Evolutionary conservation across 2,797 vertebrate species (phyloP).

Genomic region (Lophura swinhoii): DNA sequence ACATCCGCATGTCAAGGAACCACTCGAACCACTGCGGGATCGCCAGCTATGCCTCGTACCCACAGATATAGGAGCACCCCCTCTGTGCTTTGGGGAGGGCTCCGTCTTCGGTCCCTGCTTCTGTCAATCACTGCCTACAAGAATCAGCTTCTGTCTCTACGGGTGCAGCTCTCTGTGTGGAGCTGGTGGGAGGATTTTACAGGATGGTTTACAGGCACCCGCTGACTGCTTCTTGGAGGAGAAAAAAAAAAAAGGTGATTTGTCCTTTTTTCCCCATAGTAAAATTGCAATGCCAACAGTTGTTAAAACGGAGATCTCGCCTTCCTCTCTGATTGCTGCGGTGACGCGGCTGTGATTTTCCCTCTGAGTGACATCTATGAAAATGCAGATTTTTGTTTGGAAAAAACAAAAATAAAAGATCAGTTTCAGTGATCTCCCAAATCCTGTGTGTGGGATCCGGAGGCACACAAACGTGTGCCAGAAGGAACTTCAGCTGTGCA

Average conservation of each 20-base stretch:
- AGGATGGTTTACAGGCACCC: background rate
- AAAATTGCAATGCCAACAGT: accelerated
- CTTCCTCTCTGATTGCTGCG: too few relatives aligned
- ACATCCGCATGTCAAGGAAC: constrained; percentile 89
- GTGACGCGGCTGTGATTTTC: accelerated
- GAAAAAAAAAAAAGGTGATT: too few relatives aligned
- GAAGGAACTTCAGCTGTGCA: background rate
- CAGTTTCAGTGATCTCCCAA: background rate
- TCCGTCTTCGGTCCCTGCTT: background rate
- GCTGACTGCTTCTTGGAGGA: background rate
- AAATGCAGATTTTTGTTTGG: background rate
- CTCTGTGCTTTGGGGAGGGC: background rate
- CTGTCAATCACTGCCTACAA: background rate
- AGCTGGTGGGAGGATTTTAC: background rate
- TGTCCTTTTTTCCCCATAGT: background rate
- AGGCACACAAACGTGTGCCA: background rate
- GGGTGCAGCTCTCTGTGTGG: background rate
- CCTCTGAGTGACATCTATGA: accelerated
- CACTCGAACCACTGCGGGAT: constrained; percentile 88
- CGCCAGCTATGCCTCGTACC: constrained; percentile 81
- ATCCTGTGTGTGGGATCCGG: accelerated
- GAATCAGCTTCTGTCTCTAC: background rate
- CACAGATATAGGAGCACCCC: constrained; percentile 78
- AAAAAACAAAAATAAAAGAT: background rate
- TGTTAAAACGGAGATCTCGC: background rate